These are phyloP conservation scores for Eulemur macaco DNA, from an alignment of 2,113 vertebrate genomes.

Conservation along the genomic window DNA sequence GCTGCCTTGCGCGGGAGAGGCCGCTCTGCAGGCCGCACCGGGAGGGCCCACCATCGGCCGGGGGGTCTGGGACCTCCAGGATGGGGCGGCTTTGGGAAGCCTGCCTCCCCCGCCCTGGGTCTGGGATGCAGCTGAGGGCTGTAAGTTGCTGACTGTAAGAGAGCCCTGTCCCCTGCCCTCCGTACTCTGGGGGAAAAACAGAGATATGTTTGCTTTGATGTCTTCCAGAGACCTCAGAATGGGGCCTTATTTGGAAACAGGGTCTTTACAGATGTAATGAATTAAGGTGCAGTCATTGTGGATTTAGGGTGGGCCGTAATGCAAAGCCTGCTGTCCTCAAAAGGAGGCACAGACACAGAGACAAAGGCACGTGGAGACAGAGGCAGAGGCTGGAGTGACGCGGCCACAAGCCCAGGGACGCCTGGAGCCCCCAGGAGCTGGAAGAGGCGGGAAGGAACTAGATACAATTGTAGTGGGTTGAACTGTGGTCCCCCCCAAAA, in stretches of 20 bases:
- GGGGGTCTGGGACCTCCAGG: accelerated
- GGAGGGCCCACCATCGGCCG: accelerated
- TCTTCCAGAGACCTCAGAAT: background rate
- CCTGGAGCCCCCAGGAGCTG: too few relatives aligned
- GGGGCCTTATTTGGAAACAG: background rate
- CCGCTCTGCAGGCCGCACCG: accelerated
- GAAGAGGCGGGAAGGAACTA: too few relatives aligned
- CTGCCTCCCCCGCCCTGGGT: accelerated
- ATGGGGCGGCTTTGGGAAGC: accelerated
- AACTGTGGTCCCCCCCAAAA: too few relatives aligned
- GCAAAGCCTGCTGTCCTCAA: background rate
- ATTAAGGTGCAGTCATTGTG: background rate
- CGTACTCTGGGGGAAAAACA: accelerated
- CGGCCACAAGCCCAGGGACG: too few relatives aligned
- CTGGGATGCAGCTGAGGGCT: accelerated
- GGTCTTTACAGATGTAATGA: background rate
- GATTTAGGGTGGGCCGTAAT: background rate
- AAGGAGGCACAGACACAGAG: too few relatives aligned
- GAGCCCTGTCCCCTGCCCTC: accelerated
- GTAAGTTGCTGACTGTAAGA: accelerated
- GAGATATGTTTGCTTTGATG: accelerated
- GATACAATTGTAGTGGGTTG: too few relatives aligned
- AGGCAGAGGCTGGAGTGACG: too few relatives aligned
- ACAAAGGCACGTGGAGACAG: too few relatives aligned
- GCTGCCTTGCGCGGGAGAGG: accelerated